Percentiles rank a stretch among this genome's conserved stretches.
phyloP scores from a whole-genome alignment of 2,113 vertebrate species.

The Phaetusa simplex region DNA sequence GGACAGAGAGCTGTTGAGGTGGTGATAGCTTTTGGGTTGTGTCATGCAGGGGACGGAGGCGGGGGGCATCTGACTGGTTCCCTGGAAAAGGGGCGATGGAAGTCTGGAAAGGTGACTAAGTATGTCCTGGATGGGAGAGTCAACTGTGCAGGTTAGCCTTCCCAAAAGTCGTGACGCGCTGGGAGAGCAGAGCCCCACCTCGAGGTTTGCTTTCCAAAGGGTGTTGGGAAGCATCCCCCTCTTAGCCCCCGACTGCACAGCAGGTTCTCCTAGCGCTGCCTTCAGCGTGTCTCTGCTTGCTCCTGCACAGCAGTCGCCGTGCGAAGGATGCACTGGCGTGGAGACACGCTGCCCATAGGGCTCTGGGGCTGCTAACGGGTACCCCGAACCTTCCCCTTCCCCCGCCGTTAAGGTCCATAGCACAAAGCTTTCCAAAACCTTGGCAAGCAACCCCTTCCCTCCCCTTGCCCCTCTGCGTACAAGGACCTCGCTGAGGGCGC shows the following conservation, averaged over 20 bases:
- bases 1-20: neutral
- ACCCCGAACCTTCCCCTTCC: neutral
- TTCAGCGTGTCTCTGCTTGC: neutral
- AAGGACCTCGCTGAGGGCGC: neutral
- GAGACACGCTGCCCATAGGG: rapidly evolving
- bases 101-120: neutral
- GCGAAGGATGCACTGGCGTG: no score
- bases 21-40: neutral
- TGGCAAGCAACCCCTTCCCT: neutral
- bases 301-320: neutral
- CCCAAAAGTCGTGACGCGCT: rapidly evolving
- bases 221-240: no score
- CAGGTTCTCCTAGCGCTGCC: neutral
- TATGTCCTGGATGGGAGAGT: no score
- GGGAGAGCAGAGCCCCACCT: neutral
- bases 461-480: rapidly evolving
- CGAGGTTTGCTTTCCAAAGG: neutral
- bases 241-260: neutral
- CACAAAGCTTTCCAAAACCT: neutral
- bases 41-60: no score
- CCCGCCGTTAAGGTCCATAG: no score
- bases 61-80: neutral
- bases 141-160: neutral
- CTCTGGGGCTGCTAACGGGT: neutral
- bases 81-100: neutral